These are phyloP conservation scores for Malurus splendens DNA, from an alignment of 2,797 vertebrate genomes.

Conservation along the genomic window DNA sequence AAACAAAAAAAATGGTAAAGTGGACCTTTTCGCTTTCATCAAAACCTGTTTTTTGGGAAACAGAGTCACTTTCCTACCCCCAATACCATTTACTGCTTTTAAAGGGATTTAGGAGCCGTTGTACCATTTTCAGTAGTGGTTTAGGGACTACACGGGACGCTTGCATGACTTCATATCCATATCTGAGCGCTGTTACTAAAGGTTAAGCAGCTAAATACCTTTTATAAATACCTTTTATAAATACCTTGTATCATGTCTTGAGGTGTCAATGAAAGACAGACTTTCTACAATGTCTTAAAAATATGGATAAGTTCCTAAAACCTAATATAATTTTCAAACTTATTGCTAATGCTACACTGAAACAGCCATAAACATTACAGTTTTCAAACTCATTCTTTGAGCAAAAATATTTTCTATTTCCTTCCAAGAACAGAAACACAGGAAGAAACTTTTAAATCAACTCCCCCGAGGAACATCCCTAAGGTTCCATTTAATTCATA, in stretches of 20 bases:
- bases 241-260: neutral
- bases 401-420: neutral
- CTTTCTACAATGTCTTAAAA: neutral
- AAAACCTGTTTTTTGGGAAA: neutral
- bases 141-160: neutral
- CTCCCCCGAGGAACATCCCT: neutral
- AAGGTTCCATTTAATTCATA: conserved; percentile 1
- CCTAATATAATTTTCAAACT: neutral
- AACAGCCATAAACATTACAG: neutral
- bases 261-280: neutral
- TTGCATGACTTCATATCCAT: neutral
- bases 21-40: neutral
- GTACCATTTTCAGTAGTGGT: neutral
- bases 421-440: neutral
- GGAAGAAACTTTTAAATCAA: conserved; percentile 14
- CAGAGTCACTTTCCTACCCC: neutral
- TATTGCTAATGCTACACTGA: neutral
- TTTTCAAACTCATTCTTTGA: neutral
- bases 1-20: neutral
- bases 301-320: neutral
- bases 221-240: too few species aligned
- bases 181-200: neutral
- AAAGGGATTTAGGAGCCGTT: neutral
- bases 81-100: neutral
- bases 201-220: neutral